These are phyloP conservation scores for Odontamblyopus rebecca DNA, from an alignment of 2,797 vertebrate species.

Conservation along the genomic window DNA sequence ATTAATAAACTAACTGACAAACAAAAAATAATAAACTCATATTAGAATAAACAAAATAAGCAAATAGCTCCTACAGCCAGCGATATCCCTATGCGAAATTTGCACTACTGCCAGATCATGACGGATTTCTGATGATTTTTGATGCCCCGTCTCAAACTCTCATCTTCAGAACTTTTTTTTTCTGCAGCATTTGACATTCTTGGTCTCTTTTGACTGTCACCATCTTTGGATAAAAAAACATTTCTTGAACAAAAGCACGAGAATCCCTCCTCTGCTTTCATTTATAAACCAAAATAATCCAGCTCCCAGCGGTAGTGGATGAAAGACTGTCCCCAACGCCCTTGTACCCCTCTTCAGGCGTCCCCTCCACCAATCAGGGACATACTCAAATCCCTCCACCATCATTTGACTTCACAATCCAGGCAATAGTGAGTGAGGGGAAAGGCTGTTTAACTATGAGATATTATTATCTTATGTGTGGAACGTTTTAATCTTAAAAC, in stretches of 20 bases:
- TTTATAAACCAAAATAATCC: slow-evolving; percentile 9
- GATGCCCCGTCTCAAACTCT: too few relatives aligned
- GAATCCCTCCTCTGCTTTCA: not conserved
- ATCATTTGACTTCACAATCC: not conserved
- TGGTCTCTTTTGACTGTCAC: not conserved
- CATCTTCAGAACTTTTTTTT: not conserved
- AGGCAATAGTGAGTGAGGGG: not conserved
- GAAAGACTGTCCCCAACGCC: slow-evolving; percentile 23
- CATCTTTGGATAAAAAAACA: not conserved
- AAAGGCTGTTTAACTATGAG: not conserved
- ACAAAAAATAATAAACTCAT: too few relatives aligned
- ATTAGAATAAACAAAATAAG: too few relatives aligned
- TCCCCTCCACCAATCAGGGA: slow-evolving; percentile 10
- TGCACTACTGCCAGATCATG: too few relatives aligned
- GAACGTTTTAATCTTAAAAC: not conserved
- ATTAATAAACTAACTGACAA: too few relatives aligned
- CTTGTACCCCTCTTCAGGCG: slow-evolving; percentile 10
- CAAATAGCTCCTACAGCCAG: too few relatives aligned
- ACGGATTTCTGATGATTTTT: too few relatives aligned
- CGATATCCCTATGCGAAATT: too few relatives aligned
- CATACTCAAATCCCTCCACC: not conserved
- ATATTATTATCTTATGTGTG: not conserved
- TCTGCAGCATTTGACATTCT: not conserved
- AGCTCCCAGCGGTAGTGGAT: slow-evolving; percentile 13
- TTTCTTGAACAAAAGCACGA: not conserved